Percentiles rank a stretch among this genome's conserved stretches.
Conservation (phyloP, 2,888 invertebrate species). For the Furcula furcula region DNA sequence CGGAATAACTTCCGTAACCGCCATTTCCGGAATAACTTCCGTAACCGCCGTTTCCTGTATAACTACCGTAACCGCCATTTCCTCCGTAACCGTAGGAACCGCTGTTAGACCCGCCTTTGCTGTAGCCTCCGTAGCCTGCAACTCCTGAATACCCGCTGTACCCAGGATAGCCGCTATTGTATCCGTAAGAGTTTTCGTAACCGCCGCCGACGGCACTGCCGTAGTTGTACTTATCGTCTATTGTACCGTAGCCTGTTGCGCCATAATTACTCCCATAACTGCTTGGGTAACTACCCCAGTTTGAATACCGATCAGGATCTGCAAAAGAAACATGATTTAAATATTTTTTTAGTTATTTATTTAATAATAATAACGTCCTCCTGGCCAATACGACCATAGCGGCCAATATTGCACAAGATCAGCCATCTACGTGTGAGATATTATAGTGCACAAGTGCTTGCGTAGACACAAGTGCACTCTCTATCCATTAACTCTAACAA, state of each 20-base stretch:
- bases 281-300: slow-evolving; percentile 57
- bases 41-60: slow-evolving; percentile 38
- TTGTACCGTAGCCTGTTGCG: slow-evolving; percentile 45
- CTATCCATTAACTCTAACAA: no score
- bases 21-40: slow-evolving; percentile 4
- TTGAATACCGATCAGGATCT: slow-evolving; percentile 52
- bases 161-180: slow-evolving; percentile 14
- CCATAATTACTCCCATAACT: slow-evolving; percentile 34
- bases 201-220: slow-evolving; percentile 6
- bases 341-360: no score
- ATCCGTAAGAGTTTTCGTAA: slow-evolving; percentile 19
- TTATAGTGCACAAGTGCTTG: no score
- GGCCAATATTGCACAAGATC: no score
- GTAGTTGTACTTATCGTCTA: slow-evolving; percentile 51
- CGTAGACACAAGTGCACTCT: no score
- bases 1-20: slow-evolving; percentile 7
- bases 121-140: background rate
- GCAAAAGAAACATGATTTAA: no score
- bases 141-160: slow-evolving; percentile 14
- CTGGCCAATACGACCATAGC: no score
- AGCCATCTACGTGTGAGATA: no score
- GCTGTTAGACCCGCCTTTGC: slow-evolving; percentile 25
- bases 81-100: slow-evolving; percentile 14
- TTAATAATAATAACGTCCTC: no score
- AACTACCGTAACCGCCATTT: slow-evolving; percentile 10